These are phyloP conservation scores for Sylvilagus floridanus DNA, from an alignment of 2,797 vertebrate genomes.

Conservation along the genomic window DNA sequence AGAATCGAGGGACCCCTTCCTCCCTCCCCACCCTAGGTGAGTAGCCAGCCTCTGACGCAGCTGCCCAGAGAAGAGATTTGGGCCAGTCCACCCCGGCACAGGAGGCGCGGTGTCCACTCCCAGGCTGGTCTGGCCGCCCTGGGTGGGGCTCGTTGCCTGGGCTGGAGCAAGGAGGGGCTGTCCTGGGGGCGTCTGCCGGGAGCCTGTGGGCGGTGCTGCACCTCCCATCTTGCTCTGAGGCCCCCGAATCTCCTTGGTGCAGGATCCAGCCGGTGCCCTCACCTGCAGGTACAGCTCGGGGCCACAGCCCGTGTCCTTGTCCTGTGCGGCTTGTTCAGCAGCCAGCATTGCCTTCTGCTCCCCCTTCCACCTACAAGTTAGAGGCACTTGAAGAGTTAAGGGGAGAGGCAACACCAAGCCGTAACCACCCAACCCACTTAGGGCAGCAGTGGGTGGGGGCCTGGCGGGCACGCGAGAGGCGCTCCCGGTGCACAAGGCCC, in stretches of 20 bases:
- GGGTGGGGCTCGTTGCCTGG: no score
- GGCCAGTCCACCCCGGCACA: rapidly evolving
- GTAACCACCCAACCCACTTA: neutral
- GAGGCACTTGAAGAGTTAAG: neutral
- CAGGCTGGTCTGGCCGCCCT: rapidly evolving
- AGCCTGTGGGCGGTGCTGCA: neutral
- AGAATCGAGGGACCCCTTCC: rapidly evolving
- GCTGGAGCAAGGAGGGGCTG: neutral
- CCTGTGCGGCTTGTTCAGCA: rapidly evolving
- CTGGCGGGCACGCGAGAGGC: neutral
- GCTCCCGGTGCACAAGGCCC: no score
- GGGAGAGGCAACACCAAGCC: neutral
- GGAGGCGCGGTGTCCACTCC: rapidly evolving
- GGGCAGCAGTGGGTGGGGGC: neutral
- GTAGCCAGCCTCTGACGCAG: rapidly evolving
- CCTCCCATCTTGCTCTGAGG: no score
- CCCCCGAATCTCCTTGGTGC: neutral
- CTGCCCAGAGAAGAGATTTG: neutral
- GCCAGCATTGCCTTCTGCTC: no score
- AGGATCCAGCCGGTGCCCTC: rapidly evolving
- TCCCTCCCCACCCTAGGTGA: rapidly evolving
- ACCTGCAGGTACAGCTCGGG: neutral
- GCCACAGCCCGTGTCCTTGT: rapidly evolving
- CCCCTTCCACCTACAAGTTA: neutral
- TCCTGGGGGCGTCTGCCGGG: rapidly evolving